Evolutionary conservation across 2,113 vertebrate species (phyloP), one percentile per base, ranked within the genome.

Genomic region (Genyomyrus donnyi): DNA sequence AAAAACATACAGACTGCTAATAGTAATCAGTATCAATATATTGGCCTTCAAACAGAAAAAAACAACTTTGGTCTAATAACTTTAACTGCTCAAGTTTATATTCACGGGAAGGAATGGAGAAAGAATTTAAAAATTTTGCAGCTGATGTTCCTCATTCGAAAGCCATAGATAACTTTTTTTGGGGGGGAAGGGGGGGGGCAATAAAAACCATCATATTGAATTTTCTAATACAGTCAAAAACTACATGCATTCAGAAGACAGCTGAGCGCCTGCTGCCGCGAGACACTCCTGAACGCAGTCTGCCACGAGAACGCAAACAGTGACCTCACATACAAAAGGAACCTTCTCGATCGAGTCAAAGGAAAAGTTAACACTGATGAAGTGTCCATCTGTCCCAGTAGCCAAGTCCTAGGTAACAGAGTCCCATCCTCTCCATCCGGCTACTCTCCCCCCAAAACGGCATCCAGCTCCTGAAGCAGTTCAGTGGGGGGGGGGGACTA

Each of bases 41-140:
- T 95, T 94, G 62, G 62, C 62, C 62, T 70, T 70, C 62, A 27
- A 70, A 70, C 62, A 95, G 86, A 92, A 95, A 95, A 94, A 93
- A 93, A 95, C 95, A 96, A 96, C 95, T 96, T 96, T 96, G 96
- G 96, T 96, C 95, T 95, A 95, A 94, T 95, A 95, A 92, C 94
- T 93, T 94, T 95, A 91, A 92, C 91, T 93, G 92, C 93, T 94
- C 89, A 93, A 93, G 93, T 92, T 89, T 11, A 91, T 92, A 85
- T 85, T 90, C 90, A 93, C 92, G 93, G 92, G 90, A 90, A 50
- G 48, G 86, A 50, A 50, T 27, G n/a, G 62, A 70, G 62, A 70
- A 10, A 88, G 45, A 46, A 42, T 27, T 46, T 49, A 8, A 35
- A 85, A 48, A 48, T 21, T 27, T 70, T 11, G 62, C 62, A n/a